Evolutionary conservation across 2,797 vertebrate genomes (phyloP).

Genomic region (Gouania willdenowi): DNA sequence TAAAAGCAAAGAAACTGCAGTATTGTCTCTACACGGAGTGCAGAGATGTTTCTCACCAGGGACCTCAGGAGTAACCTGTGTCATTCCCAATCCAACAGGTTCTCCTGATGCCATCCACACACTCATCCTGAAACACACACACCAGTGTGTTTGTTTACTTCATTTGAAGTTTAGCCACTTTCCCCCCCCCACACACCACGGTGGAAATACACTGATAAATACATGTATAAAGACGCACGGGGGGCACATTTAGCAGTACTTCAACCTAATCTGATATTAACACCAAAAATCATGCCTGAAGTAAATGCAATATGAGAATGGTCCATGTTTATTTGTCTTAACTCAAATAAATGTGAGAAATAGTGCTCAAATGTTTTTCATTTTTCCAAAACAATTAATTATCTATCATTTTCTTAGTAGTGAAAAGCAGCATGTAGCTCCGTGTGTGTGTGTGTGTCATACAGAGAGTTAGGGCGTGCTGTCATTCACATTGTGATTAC

Average conservation of each 20-base stretch:
- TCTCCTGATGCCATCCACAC: conserved; percentile 88
- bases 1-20: conserved; percentile 18
- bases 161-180: conserved; percentile 61
- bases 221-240: conserved; percentile 71
- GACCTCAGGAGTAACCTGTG: conserved; percentile 87
- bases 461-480: conserved; percentile 44
- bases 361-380: too few species aligned
- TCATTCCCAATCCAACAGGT: conserved; percentile 84
- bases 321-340: too few species aligned
- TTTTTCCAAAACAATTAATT: too few species aligned
- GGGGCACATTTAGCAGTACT: too few species aligned
- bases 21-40: conserved; percentile 48
- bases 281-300: too few species aligned
- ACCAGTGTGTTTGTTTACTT: conserved; percentile 89
- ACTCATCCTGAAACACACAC: conserved; percentile 88
- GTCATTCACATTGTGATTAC: conserved; percentile 44
- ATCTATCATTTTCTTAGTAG: too few species aligned
- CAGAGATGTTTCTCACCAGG: conserved; percentile 75
- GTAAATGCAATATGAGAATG: too few species aligned
- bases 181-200: conserved; percentile 9
- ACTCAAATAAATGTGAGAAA: too few species aligned
- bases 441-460: conserved; percentile 48
- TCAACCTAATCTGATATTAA: too few species aligned
- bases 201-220: conserved; percentile 55
- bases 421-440: conserved; percentile 30